Evolutionary conservation across 2,888 invertebrate genomes (phyloP), one percentile per base, ranked within the genome.

Genomic region (Cheilosia urbana): DNA sequence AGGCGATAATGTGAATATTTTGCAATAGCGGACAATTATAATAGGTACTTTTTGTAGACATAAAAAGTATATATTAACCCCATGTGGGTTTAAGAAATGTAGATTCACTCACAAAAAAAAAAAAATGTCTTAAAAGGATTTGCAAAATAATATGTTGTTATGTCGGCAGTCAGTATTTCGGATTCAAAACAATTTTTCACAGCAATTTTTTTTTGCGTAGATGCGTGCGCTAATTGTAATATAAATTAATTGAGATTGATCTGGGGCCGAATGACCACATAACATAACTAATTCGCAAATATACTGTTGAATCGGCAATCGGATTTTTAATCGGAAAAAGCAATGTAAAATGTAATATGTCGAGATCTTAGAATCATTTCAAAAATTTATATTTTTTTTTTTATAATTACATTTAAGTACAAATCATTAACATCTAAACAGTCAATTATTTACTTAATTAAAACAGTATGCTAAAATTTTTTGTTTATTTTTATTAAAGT

Each of bases 21-120:
- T 81, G 85, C 85, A 62, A 63, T 81, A 81, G 85, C 85, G 85
- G 85, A 77, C 81, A 68, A 85, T 72, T 81, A 30, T 57, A 80
- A 81, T 81, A n/a, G n/a, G n/a, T n/a, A 81, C 34, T 42, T 27
- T 6, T 27, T 76, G 66, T 80, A 80, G 80, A 58, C 65, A 76
- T 63, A 53, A 58, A 57, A 51, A 45, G 19, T 75, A 5, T 80
- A 11, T 66, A 57, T 55, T 58, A 27, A 65, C 47, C 49, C 21
- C 53, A 65, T 34, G n/a, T 9, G 21, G 2, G 6, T n/a, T 66
- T 37, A 42, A 5, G 30, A 42, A 40, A 34, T 45, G 17, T 7
- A 55, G 37, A 21, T 47, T 13, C 4, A 42, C 11, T 34, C 13
- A 55, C 13, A 45, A 65, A 11, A 37, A 62, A 17, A 73, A 49